Percentiles rank a stretch among this genome's conserved stretches.
These are phyloP conservation scores for Halcyon chelicuti DNA, from an alignment of 2,797 vertebrate species.

Conservation along the genomic window DNA sequence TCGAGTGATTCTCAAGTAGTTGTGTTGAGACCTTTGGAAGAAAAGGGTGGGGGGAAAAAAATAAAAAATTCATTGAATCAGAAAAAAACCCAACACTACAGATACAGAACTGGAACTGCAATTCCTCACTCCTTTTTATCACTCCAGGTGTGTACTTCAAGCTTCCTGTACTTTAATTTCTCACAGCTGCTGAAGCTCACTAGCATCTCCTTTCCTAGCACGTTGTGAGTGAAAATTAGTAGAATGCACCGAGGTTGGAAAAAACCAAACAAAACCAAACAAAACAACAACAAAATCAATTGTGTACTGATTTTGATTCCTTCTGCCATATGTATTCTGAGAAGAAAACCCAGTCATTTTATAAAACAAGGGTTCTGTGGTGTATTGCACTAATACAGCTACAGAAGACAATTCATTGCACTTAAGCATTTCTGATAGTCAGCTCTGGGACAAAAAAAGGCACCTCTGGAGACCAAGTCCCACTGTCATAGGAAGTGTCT, in stretches of 20 bases:
- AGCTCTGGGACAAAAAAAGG: background rate
- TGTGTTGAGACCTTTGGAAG: conserved; percentile 92
- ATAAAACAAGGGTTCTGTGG: background rate
- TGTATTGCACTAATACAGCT: background rate
- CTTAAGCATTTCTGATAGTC: background rate
- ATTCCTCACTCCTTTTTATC: background rate
- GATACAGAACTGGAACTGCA: background rate
- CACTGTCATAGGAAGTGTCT: background rate
- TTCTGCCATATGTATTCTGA: background rate
- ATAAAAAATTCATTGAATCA: background rate
- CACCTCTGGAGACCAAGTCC: background rate
- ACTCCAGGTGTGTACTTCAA: background rate
- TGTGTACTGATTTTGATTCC: background rate
- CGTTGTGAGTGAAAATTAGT: background rate
- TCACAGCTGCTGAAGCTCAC: background rate
- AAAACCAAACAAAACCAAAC: background rate
- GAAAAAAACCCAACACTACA: background rate
- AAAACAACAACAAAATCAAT: background rate
- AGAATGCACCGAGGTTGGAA: background rate
- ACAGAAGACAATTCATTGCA: background rate
- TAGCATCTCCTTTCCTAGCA: background rate
- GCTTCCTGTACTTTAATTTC: background rate
- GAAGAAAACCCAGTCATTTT: background rate
- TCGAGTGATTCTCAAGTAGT: conserved; percentile 96
- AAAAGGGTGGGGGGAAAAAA: background rate